A percentile compares a stretch with the other conserved stretches of the same genome.
These are phyloP conservation scores for Mylabris phalerata DNA, from an alignment of 1,140 invertebrate species.

Conservation along the genomic window DNA sequence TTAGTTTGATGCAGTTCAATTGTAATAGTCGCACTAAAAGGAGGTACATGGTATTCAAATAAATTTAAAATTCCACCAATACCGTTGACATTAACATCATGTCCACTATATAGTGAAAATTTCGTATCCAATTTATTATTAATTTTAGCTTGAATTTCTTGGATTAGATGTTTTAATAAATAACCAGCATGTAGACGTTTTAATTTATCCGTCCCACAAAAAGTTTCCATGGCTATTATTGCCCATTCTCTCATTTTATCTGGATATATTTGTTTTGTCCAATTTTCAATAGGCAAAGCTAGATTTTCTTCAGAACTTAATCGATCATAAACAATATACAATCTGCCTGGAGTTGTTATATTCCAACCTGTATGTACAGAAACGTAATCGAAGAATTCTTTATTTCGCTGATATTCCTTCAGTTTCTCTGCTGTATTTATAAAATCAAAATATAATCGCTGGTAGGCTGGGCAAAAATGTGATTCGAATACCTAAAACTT, in stretches of 20 bases:
- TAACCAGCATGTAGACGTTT: constrained; percentile 29
- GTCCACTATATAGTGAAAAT: constrained; percentile 61
- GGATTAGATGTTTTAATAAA: constrained; percentile 54
- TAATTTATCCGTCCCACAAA: background rate
- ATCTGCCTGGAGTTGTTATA: constrained; percentile 21
- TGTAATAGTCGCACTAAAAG: constrained; percentile 46
- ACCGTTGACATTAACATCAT: constrained; percentile 66
- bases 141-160: constrained; percentile 49
- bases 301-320: background rate
- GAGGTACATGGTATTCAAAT: constrained; percentile 54
- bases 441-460: constrained; percentile 12
- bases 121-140: constrained; percentile 47
- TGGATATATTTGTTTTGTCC: constrained; percentile 56
- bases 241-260: constrained; percentile 36
- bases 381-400: constrained; percentile 23
- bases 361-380: constrained; percentile 24
- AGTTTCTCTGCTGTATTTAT: background rate
- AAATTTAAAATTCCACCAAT: constrained; percentile 57
- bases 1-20: constrained; percentile 28
- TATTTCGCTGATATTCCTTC: constrained; percentile 7
- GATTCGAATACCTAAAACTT: constrained; percentile 19
- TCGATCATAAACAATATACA: constrained; percentile 8
- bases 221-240: background rate
- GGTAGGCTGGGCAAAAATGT: constrained; percentile 18
- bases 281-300: constrained; percentile 55